phyloP scores from a whole-genome alignment of 23 tunicate species.

The Ciona savignyi region DNA sequence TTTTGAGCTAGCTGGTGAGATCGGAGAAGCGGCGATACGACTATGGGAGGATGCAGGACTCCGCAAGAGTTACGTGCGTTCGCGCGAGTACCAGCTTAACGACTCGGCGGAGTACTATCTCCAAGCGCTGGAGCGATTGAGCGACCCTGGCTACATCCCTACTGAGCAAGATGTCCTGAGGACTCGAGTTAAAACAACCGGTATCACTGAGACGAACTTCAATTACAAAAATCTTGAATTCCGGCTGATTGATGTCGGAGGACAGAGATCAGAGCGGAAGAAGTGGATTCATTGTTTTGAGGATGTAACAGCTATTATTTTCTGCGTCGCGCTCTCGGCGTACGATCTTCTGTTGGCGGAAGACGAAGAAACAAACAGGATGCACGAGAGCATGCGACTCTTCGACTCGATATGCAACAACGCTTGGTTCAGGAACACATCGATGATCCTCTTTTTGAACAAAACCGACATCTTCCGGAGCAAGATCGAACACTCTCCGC shows the following conservation, averaged over 20 bases:
- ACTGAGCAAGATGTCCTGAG: conserved; percentile 94
- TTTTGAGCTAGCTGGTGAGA: conserved; percentile 48
- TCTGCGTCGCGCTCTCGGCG: conserved; percentile 86
- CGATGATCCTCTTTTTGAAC: conserved; percentile 69
- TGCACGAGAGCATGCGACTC: conserved; percentile 76
- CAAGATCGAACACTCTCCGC: conserved; percentile 39
- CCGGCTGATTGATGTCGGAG: conserved; percentile 80
- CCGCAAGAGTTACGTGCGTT: conserved; percentile 28
- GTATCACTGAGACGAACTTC: conserved; percentile 88
- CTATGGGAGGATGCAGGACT: conserved; percentile 83
- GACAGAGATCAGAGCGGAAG: conserved; percentile 81
- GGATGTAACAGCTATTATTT: conserved; percentile 79
- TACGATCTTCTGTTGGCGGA: conserved; percentile 73
- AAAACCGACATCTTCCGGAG: conserved; percentile 63
- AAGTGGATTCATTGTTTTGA: conserved; percentile 97
- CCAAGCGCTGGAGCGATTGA: conserved; percentile 49
- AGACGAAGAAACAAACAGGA: conserved; percentile 85
- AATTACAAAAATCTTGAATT: conserved; percentile 68
- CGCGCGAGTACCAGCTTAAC: conserved; percentile 89
- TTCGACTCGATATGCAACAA: conserved; percentile 79
- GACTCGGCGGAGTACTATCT: conserved; percentile 93
- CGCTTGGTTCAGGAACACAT: conserved; percentile 56
- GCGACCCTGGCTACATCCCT: conserved; percentile 61
- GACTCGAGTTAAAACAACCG: conserved; percentile 93
- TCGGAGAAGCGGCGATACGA: conserved; percentile 54